A percentile compares a stretch with the other conserved stretches of the same genome.
These are phyloP conservation scores for Ceuthmochares aereus DNA, from an alignment of 2,113 vertebrate genomes.

Conservation along the genomic window DNA sequence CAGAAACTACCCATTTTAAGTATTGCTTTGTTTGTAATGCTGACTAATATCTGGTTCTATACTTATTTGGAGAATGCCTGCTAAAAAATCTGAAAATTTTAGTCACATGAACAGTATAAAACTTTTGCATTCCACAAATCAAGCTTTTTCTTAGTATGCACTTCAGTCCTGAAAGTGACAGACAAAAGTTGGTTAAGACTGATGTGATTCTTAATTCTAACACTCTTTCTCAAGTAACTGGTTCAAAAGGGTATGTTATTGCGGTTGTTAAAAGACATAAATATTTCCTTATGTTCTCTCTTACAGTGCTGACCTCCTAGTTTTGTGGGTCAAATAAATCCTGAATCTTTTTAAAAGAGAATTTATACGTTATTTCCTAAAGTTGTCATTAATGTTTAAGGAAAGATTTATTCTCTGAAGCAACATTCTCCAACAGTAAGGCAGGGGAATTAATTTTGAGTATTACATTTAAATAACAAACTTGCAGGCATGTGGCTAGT, in stretches of 20 bases:
- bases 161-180: background rate
- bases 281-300: background rate
- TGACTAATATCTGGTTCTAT: background rate
- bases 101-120: background rate
- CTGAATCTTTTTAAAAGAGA: background rate
- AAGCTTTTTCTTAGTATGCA: background rate
- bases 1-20: background rate
- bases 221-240: background rate
- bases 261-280: background rate
- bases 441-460: background rate
- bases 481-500: background rate
- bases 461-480: background rate
- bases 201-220: background rate
- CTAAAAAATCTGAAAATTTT: background rate
- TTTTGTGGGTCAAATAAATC: background rate
- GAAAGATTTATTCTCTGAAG: background rate
- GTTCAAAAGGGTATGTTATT: background rate
- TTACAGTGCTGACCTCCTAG: background rate
- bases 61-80: background rate
- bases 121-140: background rate
- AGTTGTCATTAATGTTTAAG: conserved; percentile 23
- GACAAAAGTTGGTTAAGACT: background rate
- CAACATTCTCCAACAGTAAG: background rate
- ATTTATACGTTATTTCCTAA: background rate
- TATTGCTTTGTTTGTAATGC: background rate